Evolutionary conservation across 2,888 invertebrate species (phyloP), one percentile per base, ranked within the genome.

Genomic region (Ophion ellenae): DNA sequence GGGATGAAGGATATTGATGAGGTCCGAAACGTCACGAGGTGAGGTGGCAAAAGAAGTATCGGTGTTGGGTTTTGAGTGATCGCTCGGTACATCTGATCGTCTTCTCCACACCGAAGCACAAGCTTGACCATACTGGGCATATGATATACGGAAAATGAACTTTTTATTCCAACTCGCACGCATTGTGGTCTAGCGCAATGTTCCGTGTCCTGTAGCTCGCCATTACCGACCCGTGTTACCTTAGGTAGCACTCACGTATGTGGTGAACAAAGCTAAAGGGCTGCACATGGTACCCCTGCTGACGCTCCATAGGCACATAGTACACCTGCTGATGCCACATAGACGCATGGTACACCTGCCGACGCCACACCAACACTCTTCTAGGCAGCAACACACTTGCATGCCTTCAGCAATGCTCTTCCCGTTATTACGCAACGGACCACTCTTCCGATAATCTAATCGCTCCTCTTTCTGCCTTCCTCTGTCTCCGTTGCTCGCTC

Each of bases 391-490:
- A 61, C 82, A 67, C 70, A 77, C 82, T 81, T n/a, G 64, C 74
- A 67, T 64, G 45, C 73, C 71, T 81, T 79, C 79, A 67, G 64
- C 83, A 40, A 74, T 77, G 84, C 79, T 85, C 86, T 86, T 83
- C 74, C 84, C 86, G 80, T 80, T 78, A 87, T 88, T 81, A 77
- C 83, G 64, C 79, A 59, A 61, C 67, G 53, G 76, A 73, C 86
- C 86, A 86, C 85, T 85, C 87, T 86, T 84, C 67, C 77, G 81
- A 83, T 76, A 64, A 86, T 70, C 78, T 80, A 87, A 84, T 87
- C 83, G 81, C 81, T 85, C 85, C 59, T 71, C 78, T 73, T 64
- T 66, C 67, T 66, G 70, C 63, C 66, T 59, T 70, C 67, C 80
- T 63, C 70, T 84, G 7, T 63, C 71, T 64, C 79, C 32, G 66